Evolutionary conservation across 2,113 vertebrate genomes (phyloP).

Genomic region (Crotalus horridus): DNA sequence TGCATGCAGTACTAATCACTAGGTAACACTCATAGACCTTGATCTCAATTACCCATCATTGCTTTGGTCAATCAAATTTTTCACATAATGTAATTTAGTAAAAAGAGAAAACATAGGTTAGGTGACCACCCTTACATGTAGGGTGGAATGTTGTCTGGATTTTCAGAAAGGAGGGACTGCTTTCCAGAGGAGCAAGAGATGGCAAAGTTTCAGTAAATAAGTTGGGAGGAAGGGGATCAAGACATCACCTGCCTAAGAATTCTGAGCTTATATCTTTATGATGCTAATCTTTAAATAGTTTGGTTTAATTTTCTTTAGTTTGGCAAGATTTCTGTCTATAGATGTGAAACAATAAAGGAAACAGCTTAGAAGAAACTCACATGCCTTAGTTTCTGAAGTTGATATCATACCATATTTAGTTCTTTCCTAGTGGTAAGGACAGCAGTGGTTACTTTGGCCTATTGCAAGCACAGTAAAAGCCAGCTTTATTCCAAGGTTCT

Average conservation of each 20-base stretch:
- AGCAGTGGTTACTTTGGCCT: background rate
- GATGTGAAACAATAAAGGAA: background rate
- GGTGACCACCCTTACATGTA: background rate
- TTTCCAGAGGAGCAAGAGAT: too few relatives aligned
- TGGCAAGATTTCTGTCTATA: background rate
- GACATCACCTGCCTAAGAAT: too few relatives aligned
- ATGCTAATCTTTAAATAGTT: background rate
- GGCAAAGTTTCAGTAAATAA: too few relatives aligned
- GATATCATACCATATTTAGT: background rate
- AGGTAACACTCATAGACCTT: background rate
- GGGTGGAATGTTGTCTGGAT: too few relatives aligned
- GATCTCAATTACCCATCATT: background rate
- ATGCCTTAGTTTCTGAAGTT: background rate
- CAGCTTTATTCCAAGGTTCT: background rate
- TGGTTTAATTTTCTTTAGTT: background rate
- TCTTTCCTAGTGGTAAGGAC: background rate
- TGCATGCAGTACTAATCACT: too few relatives aligned
- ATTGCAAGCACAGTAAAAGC: background rate
- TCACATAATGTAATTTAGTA: background rate
- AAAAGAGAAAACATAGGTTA: background rate
- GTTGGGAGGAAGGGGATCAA: too few relatives aligned
- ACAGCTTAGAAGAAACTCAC: background rate
- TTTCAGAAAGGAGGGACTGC: too few relatives aligned
- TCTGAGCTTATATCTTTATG: background rate
- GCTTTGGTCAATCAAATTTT: background rate